Percentiles rank a stretch among this genome's conserved stretches.
phyloP scores from a whole-genome alignment of 1,140 invertebrate species.

The Drosophila grimshawi region DNA sequence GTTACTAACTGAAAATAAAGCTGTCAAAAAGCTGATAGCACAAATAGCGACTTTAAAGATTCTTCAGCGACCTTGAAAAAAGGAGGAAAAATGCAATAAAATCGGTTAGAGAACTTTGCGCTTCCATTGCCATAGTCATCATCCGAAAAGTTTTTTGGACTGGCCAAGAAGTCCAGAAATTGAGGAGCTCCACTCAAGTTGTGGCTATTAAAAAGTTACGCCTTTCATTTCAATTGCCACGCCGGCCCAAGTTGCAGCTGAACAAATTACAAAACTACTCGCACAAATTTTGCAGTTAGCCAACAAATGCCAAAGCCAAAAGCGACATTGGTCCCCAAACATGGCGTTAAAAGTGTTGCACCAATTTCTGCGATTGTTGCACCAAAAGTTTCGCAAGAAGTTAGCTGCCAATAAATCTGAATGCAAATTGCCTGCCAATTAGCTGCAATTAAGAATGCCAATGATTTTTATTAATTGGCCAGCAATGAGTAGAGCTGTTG shows the following conservation, averaged over 20 bases:
- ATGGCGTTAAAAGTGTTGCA: constrained; percentile 36
- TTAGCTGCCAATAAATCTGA: constrained; percentile 64
- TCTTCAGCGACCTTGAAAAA: constrained; percentile 15
- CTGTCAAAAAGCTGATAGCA: neutral
- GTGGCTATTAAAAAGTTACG: constrained; percentile 77
- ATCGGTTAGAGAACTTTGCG: constrained; percentile 34
- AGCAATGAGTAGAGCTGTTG: neutral
- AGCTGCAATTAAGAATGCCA: constrained; percentile 40
- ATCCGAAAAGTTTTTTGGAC: constrained; percentile 62
- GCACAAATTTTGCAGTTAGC: constrained; percentile 59
- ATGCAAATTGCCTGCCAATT: constrained; percentile 74
- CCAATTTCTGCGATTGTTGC: constrained; percentile 24
- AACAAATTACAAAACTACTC: constrained; percentile 71
- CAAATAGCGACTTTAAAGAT: neutral
- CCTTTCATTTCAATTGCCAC: constrained; percentile 72
- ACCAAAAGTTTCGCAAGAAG: constrained; percentile 34
- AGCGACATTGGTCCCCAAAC: constrained; percentile 33
- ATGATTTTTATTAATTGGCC: constrained; percentile 51
- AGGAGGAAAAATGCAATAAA: constrained; percentile 3
- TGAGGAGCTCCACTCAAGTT: constrained; percentile 47
- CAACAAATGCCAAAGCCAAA: constrained; percentile 32
- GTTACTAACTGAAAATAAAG: too few species aligned
- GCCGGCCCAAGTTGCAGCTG: constrained; percentile 46
- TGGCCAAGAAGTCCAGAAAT: constrained; percentile 45
- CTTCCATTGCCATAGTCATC: constrained; percentile 50